Percentiles rank a stretch among this genome's conserved stretches.
Evolutionary conservation across 2,888 invertebrate species (phyloP).

Genomic region (Nowickia ferox): DNA sequence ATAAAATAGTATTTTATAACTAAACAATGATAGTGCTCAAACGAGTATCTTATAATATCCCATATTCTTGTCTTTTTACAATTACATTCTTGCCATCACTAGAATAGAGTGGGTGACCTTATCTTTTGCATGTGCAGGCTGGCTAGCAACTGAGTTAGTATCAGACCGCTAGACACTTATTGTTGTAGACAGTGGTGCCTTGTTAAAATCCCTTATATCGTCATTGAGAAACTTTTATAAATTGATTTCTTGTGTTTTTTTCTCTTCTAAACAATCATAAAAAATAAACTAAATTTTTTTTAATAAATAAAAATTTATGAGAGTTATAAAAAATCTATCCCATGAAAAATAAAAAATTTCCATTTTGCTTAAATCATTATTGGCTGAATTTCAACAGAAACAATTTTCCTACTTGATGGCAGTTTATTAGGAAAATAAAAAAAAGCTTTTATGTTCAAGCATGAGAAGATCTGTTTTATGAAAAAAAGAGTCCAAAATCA

Average conservation of each 20-base stretch:
- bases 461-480: background rate
- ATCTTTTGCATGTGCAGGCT: background rate
- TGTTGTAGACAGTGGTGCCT: background rate
- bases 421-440: conserved; percentile 9
- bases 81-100: too few species aligned
- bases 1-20: too few species aligned
- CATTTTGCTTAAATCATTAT: conserved; percentile 6
- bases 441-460: background rate
- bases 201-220: conserved; percentile 3
- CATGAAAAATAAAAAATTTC: conserved; percentile 4
- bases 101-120: background rate
- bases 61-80: too few species aligned
- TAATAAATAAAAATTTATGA: conserved; percentile 41
- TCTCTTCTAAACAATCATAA: background rate
- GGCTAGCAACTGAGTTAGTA: background rate
- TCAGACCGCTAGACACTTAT: background rate
- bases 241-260: conserved; percentile 51
- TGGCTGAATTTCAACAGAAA: background rate
- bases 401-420: background rate
- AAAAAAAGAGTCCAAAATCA: background rate
- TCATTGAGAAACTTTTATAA: conserved; percentile 28
- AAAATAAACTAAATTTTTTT: conserved; percentile 7
- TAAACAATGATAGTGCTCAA: too few species aligned
- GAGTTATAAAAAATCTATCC: conserved; percentile 24
- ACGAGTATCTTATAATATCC: too few species aligned